These are phyloP conservation scores for Zaprionus lineosus DNA, from an alignment of 2,888 invertebrate species.

Conservation along the genomic window DNA sequence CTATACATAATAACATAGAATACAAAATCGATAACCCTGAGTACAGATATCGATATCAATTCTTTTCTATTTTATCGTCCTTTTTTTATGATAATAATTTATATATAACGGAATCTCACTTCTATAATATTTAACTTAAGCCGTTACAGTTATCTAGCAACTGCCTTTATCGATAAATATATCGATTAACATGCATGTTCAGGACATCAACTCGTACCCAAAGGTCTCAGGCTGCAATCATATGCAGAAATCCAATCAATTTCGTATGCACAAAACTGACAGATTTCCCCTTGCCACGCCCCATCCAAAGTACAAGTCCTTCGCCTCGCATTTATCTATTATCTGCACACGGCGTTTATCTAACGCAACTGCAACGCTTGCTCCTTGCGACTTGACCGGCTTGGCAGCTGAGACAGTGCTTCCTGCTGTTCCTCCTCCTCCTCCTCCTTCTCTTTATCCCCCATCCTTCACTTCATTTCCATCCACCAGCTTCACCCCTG, in stretches of 20 bases:
- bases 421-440: not conserved
- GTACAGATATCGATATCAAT: too few relatives aligned
- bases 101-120: too few relatives aligned
- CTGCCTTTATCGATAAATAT: too few relatives aligned
- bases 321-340: constrained; percentile 44
- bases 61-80: too few relatives aligned
- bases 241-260: constrained; percentile 43
- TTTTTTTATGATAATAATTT: too few relatives aligned
- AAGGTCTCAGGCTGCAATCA: constrained; percentile 20
- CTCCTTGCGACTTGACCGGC: constrained; percentile 4
- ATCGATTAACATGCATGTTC: too few relatives aligned
- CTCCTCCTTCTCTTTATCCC: constrained; percentile 4
- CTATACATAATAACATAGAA: too few relatives aligned
- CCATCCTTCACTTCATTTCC: not conserved
- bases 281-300: constrained; percentile 1
- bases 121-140: too few relatives aligned
- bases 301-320: constrained; percentile 18
- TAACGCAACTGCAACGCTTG: constrained; percentile 14
- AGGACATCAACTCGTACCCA: too few relatives aligned
- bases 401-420: constrained; percentile 12
- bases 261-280: constrained; percentile 27
- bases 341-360: constrained; percentile 53
- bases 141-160: too few relatives aligned
- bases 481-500: not conserved
- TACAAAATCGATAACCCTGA: too few relatives aligned